Percentiles rank a stretch among this genome's conserved stretches.
phyloP scores from a whole-genome alignment of 2,113 vertebrate species.

The Gila orcuttii region DNA sequence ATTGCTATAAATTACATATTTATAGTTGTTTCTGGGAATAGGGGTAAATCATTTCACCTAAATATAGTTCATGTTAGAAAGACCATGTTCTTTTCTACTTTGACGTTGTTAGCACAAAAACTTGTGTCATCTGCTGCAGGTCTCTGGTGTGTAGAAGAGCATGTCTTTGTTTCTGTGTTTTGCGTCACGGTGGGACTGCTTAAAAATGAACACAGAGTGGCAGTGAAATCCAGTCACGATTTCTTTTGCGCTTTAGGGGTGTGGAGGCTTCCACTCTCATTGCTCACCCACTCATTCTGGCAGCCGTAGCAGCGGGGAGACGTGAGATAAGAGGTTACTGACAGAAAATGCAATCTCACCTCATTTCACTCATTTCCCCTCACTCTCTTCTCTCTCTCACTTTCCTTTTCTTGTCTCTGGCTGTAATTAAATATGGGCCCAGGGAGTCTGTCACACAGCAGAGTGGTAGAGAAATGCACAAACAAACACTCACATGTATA shows the following conservation, averaged over 20 bases:
- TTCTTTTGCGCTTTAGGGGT: slow-evolving; percentile 34
- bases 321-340: background rate
- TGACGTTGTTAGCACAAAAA: background rate
- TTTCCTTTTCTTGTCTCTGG: slow-evolving; percentile 19
- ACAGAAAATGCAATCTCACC: slow-evolving; percentile 25
- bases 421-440: slow-evolving; percentile 27
- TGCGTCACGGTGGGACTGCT: background rate
- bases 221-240: slow-evolving; percentile 35
- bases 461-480: slow-evolving; percentile 17
- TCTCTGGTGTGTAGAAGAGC: slow-evolving; percentile 1
- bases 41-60: background rate
- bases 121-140: background rate
- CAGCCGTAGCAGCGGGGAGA: background rate
- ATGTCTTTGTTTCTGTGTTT: background rate
- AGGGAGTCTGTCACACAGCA: slow-evolving; percentile 18
- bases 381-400: slow-evolving; percentile 10
- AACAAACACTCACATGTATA: background rate
- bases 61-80: background rate
- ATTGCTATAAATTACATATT: background rate
- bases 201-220: background rate
- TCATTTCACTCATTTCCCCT: slow-evolving; percentile 2
- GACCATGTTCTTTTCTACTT: background rate
- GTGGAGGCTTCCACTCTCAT: slow-evolving; percentile 37
- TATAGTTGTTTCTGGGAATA: background rate
- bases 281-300: slow-evolving; percentile 38